Evolutionary conservation across 1,140 invertebrate genomes (phyloP), one percentile per base, ranked within the genome.

Genomic region (Brachionus rotundiformis): DNA sequence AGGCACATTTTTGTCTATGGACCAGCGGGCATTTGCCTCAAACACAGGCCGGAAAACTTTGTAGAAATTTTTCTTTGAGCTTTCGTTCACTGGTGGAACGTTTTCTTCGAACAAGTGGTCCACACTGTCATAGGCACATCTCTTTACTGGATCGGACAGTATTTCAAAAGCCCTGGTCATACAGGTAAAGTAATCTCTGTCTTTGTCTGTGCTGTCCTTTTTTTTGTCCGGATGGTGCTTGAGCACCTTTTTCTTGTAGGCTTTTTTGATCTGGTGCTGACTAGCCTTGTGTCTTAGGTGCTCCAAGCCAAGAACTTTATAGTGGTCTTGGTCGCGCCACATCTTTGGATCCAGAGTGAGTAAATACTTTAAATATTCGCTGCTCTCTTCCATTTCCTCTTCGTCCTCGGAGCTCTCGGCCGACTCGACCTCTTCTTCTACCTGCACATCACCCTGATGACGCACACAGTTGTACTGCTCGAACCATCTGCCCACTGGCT

Each of bases 171-270:
- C 96, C 89, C 83, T 41, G 83, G 96, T 98, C 85, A 99, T 98
- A 86, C 96, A 98, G 0, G 95, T 95, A 87, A 98, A 99, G 88
- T 98, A 98, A 89, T 98, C 96, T 85, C 95, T 87, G 59, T 88
- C 87, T 75, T 87, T 86, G 44, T 89, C 86, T 31, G 87, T 86
- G 3, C 49, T 94, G 93, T 87, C 91, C 89, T 73, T 93, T 90
- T 94, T 93, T 87, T 99, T 99, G 87, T 99, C 97, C 0, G 97
- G 97, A 90, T 99, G 97, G 88, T 99, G 96, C 85, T 92, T 92
- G 29, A 99, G 89, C 31, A 98, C 96, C 89, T 95, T 95, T 85
- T 90, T 89, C 82, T 93, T 91, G 86, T 95, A 97, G 36, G 95
- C 95, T 86, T 92, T 92, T 87, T 95, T 95, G 36, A 98, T 95